Conservation (phyloP, 2,113 vertebrate species). For the Stegostoma tigrinum region DNA sequence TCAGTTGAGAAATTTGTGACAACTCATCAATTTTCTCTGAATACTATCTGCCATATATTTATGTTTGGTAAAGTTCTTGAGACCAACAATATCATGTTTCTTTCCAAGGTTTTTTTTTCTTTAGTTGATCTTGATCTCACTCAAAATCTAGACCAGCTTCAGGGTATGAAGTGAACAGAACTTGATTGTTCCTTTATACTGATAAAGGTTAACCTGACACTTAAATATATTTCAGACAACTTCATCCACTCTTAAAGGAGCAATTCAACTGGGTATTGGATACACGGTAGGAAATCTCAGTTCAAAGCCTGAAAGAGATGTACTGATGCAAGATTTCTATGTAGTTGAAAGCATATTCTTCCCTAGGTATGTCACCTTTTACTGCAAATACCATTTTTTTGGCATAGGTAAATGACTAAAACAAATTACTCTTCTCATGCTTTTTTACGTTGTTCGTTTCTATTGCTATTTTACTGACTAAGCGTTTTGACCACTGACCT, state of each 20-base stretch:
- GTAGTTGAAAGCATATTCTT: slow-evolving; percentile 99
- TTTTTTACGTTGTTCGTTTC: not conserved
- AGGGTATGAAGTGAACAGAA: not conserved
- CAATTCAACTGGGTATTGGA: slow-evolving; percentile 97
- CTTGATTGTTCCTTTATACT: not conserved
- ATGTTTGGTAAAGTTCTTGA: not conserved
- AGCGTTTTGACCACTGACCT: not conserved
- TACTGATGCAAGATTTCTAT: slow-evolving; percentile 98
- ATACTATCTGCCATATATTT: not conserved
- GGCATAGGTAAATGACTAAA: not conserved
- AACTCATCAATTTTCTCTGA: not conserved
- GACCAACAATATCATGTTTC: not conserved
- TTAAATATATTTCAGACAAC: slow-evolving; percentile 68
- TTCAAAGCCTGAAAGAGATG: slow-evolving; percentile 93
- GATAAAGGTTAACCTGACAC: not conserved
- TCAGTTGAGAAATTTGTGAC: not conserved
- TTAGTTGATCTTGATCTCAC: not conserved
- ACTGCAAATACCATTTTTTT: not conserved
- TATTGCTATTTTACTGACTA: not conserved
- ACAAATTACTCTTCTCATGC: not conserved
- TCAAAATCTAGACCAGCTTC: not conserved
- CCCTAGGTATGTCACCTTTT: slow-evolving; percentile 67
- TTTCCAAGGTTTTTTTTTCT: not conserved
- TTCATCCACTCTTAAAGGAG: slow-evolving; percentile 91
- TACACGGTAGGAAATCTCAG: slow-evolving; percentile 96